Percentiles rank a stretch among this genome's conserved stretches.
These are phyloP conservation scores for Edolisoma coerulescens DNA, from an alignment of 2,113 vertebrate genomes.

Conservation along the genomic window DNA sequence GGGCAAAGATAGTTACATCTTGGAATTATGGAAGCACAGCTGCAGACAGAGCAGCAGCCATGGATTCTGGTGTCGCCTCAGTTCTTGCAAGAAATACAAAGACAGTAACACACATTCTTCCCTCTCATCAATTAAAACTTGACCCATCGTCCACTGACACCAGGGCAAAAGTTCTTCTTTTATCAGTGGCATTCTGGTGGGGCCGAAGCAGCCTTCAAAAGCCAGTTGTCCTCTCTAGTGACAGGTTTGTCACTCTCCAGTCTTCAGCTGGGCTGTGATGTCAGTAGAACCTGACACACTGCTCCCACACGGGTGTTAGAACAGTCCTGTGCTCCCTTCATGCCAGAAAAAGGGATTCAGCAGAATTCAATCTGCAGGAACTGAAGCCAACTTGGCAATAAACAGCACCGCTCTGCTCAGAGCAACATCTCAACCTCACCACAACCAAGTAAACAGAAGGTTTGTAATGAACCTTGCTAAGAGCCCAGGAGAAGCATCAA, in stretches of 20 bases:
- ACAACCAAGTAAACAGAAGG: not conserved
- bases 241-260: not conserved
- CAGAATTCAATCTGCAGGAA: conserved; percentile 28
- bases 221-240: not conserved
- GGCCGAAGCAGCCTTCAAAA: not conserved
- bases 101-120: not conserved
- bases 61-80: not conserved
- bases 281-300: conserved; percentile 56
- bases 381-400: conserved; percentile 15
- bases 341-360: conserved; percentile 45
- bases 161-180: not conserved
- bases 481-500: not conserved
- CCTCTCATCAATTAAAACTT: not conserved
- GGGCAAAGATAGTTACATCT: not conserved
- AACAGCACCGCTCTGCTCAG: not conserved
- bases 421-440: conserved; percentile 5
- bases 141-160: not conserved
- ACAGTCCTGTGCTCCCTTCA: not conserved
- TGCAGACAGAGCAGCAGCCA: not conserved
- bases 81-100: not conserved
- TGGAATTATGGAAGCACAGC: not conserved
- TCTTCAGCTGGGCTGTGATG: not conserved
- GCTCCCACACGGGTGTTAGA: not conserved
- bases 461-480: not conserved
- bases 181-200: not conserved